These are phyloP conservation scores for Oplegnathus fasciatus DNA, from an alignment of 2,113 vertebrate genomes.

Conservation along the genomic window DNA sequence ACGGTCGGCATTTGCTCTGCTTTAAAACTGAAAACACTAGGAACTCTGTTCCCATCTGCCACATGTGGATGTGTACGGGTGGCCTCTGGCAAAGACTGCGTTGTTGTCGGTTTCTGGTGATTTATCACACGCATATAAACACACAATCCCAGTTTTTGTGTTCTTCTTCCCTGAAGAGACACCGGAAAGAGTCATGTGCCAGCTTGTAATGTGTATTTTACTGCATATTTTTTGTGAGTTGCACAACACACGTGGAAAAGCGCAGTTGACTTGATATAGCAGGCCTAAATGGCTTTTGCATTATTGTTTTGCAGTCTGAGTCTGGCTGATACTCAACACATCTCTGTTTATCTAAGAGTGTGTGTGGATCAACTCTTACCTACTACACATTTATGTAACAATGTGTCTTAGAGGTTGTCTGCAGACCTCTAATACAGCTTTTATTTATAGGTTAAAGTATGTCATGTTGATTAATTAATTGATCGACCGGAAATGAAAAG, in stretches of 20 bases:
- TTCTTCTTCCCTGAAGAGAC: constrained; percentile 24
- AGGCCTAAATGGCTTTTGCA: background rate
- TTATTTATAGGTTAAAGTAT: background rate
- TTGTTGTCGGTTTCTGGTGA: constrained; percentile 27
- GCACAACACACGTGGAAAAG: constrained; percentile 3
- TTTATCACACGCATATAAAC: constrained; percentile 4
- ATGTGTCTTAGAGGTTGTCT: background rate
- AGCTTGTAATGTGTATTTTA: constrained; percentile 35
- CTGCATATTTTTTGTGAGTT: background rate
- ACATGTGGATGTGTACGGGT: constrained; percentile 42
- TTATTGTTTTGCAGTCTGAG: background rate
- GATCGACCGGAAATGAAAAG: background rate
- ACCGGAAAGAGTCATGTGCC: constrained; percentile 52
- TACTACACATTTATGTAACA: background rate
- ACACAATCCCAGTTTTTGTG: constrained; percentile 52
- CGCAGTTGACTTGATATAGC: background rate
- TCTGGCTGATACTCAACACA: background rate
- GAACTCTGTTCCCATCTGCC: constrained; percentile 52
- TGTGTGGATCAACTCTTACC: background rate
- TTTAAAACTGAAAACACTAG: constrained; percentile 38
- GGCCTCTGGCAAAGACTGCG: constrained; percentile 36
- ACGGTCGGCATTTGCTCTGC: constrained; percentile 16
- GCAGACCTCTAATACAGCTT: background rate
- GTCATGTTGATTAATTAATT: background rate
- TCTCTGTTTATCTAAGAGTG: background rate